Evolutionary conservation across 1,140 invertebrate genomes (phyloP).

Genomic region (Pteromalus puparum): DNA sequence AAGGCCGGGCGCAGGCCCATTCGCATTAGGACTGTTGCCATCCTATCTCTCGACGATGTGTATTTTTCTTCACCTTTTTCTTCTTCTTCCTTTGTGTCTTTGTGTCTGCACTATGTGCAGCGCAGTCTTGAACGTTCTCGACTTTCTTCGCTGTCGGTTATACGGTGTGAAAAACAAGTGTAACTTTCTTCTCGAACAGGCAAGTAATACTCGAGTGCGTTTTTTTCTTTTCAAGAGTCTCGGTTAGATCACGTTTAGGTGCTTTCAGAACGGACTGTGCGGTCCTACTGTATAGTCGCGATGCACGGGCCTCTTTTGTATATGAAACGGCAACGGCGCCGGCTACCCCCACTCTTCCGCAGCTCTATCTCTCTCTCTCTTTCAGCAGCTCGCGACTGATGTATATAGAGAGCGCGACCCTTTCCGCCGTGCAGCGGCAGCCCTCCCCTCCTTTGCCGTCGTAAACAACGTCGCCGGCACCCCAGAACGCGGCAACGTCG

Average conservation of each 20-base stretch:
- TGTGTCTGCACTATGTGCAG: background rate
- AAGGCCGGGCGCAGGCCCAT: conserved; percentile 52
- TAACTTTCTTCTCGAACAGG: background rate
- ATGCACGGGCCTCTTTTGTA: conserved; percentile 38
- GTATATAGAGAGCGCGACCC: no score
- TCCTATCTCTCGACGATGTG: conserved; percentile 18
- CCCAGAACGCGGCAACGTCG: background rate
- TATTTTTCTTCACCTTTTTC: no score
- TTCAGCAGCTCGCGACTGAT: background rate
- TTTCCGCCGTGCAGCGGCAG: background rate
- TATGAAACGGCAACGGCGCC: conserved; percentile 20
- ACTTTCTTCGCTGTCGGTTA: no score
- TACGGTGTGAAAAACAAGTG: background rate
- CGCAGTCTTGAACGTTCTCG: background rate
- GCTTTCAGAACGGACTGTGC: background rate
- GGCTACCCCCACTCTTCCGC: background rate
- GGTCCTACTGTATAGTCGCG: background rate
- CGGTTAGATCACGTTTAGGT: background rate
- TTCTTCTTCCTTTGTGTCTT: no score
- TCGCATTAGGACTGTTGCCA: conserved; percentile 59
- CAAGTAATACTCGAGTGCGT: background rate
- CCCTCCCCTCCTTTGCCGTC: background rate
- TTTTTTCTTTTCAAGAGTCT: background rate
- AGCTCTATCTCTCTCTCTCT: no score
- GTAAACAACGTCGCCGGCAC: background rate